Evolutionary conservation across 2,888 invertebrate genomes (phyloP), one percentile per base, ranked within the genome.

Genomic region (Creontiades dilutus): DNA sequence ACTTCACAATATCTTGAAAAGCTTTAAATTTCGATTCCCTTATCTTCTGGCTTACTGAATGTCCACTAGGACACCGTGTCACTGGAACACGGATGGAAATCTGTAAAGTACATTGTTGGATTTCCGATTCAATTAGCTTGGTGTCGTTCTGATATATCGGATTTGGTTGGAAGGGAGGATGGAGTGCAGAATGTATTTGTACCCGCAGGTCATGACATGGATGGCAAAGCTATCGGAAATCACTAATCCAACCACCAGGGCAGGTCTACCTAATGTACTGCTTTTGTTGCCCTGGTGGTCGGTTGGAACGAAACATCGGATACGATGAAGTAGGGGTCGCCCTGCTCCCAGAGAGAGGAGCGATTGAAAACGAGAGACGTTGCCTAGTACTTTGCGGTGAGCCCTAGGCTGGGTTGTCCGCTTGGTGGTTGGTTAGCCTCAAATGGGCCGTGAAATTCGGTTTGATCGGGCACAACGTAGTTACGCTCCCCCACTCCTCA

Each of bases 371-470:
- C 68, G 68, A 37, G 37, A 37, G 37, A 68, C 19, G 68, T 12
- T 46, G 46, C n/a, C 46, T 19, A 47, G 78, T 78, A 78, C 78
- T 78, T 78, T 78, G 78, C 78, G 78, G 78, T 78, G 46, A 11
- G 68, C 68, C 27, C 19, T 68, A 68, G 47, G 46, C 78, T 1
- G 78, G 46, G 78, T 78, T n/a, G 78, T 78, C n/a, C 78, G 37
- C 78, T 78, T 52, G 52, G 52, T 52, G 85, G 85, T 85, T 85
- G 85, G 85, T 85, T 85, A 61, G 61, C 85, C 46, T 61, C 85
- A 85, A 85, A 85, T 85, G 85, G 85, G 61, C 85, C 85, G 61
- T 85, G 85, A 85, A 85, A 85, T 85, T 85, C 85, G 46, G 85
- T 85, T 85, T 85, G 85, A 85, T 85, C 85, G 85, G 61, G 68